Evolutionary conservation across 2,888 invertebrate genomes (phyloP).

Genomic region (Drosophila fulvimacula): DNA sequence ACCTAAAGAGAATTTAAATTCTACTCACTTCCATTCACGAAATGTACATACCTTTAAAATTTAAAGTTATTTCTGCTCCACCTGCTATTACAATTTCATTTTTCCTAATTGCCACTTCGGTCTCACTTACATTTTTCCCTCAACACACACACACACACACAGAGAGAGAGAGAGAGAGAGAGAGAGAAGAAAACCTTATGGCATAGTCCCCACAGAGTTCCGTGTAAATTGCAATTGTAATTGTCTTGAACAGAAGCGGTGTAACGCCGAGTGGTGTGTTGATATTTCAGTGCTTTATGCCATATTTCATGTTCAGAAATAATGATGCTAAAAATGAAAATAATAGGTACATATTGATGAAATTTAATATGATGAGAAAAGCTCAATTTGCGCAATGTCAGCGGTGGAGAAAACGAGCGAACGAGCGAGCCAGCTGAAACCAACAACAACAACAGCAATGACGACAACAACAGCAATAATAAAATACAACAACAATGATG

Average conservation of each 20-base stretch:
- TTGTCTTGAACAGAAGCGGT: neutral
- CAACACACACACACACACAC: neutral
- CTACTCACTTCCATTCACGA: neutral
- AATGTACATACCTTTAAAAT: neutral
- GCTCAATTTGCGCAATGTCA: conserved; percentile 63
- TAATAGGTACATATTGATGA: conserved; percentile 72
- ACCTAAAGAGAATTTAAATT: too few species aligned
- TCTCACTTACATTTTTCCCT: neutral
- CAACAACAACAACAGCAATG: conserved; percentile 12
- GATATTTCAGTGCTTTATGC: conserved; percentile 20
- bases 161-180: too few species aligned
- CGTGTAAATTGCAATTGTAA: conserved; percentile 14
- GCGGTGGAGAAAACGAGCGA: conserved; percentile 13
- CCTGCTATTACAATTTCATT: neutral
- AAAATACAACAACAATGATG: conserved; percentile 2
- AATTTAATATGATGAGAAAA: conserved; percentile 74
- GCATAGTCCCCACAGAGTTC: neutral
- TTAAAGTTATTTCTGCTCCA: neutral
- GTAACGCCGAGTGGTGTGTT: conserved; percentile 5
- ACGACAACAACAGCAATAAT: conserved; percentile 1
- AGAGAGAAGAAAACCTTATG: neutral
- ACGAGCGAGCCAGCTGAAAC: conserved; percentile 12
- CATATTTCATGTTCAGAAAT: conserved; percentile 67
- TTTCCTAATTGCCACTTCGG: neutral
- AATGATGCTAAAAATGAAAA: conserved; percentile 63